A percentile compares a stretch with the other conserved stretches of the same genome.
phyloP scores from a whole-genome alignment of 2,797 vertebrate genomes.

The Toxotes lorentzi region DNA sequence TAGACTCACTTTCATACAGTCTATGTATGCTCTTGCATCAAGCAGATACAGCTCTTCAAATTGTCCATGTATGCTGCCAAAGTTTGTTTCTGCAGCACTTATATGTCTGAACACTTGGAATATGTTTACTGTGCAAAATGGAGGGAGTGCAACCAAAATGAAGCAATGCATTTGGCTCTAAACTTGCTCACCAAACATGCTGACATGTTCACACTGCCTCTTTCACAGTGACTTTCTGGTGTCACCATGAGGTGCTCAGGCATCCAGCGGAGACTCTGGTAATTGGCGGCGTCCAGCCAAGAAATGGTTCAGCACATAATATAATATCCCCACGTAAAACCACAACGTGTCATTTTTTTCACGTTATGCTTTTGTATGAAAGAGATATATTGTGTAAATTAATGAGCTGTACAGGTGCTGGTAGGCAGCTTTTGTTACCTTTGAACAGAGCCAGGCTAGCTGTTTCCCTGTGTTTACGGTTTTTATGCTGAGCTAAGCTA shows the following conservation, averaged over 20 bases:
- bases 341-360: background rate
- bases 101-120: background rate
- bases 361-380: background rate
- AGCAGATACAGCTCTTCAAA: background rate
- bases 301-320: background rate
- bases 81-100: background rate
- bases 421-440: background rate
- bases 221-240: background rate
- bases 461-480: background rate
- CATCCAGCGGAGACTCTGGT: background rate
- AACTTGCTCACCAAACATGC: background rate
- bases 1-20: background rate
- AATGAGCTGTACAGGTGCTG: background rate
- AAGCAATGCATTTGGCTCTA: background rate
- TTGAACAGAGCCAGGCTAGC: background rate
- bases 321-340: background rate
- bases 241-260: background rate
- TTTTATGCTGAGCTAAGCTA: background rate
- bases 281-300: background rate
- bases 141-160: background rate
- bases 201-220: background rate
- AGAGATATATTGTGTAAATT: background rate
- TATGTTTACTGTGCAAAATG: background rate
- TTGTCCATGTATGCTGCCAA: background rate
- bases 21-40: background rate